phyloP scores from a whole-genome alignment of 30 jellyfish, hydroid and myxozoan genomes.

The Mastigias papua region DNA sequence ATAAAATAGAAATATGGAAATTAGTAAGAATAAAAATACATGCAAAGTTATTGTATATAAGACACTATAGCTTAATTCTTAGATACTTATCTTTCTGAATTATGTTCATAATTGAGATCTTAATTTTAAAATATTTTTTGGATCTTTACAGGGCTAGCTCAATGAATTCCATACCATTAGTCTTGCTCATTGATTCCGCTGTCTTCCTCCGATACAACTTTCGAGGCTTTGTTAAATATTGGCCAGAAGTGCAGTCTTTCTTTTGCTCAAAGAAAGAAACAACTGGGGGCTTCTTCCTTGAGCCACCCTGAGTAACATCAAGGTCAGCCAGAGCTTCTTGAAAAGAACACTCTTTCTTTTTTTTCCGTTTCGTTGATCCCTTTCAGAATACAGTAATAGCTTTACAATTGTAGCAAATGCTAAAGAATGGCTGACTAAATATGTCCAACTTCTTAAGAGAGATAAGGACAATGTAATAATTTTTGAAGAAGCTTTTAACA shows the following conservation, averaged over 20 bases:
- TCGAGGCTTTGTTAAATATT: not conserved
- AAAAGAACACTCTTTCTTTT: slow-evolving; percentile 12
- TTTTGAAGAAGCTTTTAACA: not conserved
- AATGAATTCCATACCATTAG: not conserved
- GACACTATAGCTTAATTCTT: not conserved
- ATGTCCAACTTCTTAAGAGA: not conserved
- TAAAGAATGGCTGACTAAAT: not conserved
- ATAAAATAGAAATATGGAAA: too few relatives aligned
- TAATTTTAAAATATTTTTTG: too few relatives aligned
- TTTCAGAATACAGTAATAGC: not conserved
- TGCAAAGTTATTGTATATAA: not conserved
- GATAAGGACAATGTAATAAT: not conserved
- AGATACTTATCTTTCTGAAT: not conserved
- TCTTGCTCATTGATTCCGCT: not conserved
- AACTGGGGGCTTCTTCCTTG: not conserved
- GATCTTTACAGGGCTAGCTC: not conserved
- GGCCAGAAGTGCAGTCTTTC: slow-evolving; percentile 4
- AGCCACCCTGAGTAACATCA: not conserved
- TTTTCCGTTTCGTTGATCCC: not conserved
- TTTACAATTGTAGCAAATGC: too few relatives aligned
- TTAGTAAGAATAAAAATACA: not conserved
- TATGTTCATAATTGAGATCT: not conserved
- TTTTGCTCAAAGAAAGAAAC: not conserved
- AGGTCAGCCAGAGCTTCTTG: slow-evolving; percentile 23
- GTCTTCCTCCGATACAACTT: slow-evolving; percentile 9